Evolutionary conservation across 2,888 invertebrate species (phyloP), one percentile per base, ranked within the genome.

Genomic region (Aleiodes testaceus): DNA sequence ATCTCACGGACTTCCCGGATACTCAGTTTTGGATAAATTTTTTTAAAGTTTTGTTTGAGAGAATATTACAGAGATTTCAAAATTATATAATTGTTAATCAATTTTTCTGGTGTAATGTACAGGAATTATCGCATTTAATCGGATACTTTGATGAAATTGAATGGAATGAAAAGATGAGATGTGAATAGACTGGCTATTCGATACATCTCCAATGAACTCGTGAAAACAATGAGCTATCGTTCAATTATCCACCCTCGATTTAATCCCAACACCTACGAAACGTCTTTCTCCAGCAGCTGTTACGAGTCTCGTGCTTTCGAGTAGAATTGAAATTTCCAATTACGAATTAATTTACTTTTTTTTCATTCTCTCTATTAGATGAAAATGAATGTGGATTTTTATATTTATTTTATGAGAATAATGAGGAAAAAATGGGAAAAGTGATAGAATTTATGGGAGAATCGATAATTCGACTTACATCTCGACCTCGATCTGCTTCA

Each of bases 391-490:
- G n/a, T n/a, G n/a, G n/a, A n/a, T n/a, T n/a, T n/a, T n/a, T n/a
- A n/a, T n/a, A n/a, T n/a, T n/a, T n/a, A n/a, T n/a, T n/a, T n/a
- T n/a, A n/a, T n/a, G n/a, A n/a, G n/a, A n/a, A n/a, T n/a, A n/a
- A n/a, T n/a, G n/a, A n/a, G n/a, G n/a, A n/a, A n/a, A n/a, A n/a
- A n/a, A n/a, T n/a, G n/a, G n/a, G n/a, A 36, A n/a, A 16, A n/a
- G 30, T 30, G n/a, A 30, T n/a, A 59, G 26, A n/a, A 36, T 7
- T 9, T 55, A 14, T 42, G 42, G 18, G 47, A 20, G 45, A 70
- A 70, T 70, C 70, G 66, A 70, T 70, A 70, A 70, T 70, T 66
- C 50, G n/a, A 70, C 49, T 70, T 66, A 36, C 66, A 66, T 70
- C 70, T 70, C 66, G 55, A 70, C 70, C 65, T 55, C 55, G 70